phyloP scores from a whole-genome alignment of 1,140 invertebrate species.

The Zaprionus nigranus region DNA sequence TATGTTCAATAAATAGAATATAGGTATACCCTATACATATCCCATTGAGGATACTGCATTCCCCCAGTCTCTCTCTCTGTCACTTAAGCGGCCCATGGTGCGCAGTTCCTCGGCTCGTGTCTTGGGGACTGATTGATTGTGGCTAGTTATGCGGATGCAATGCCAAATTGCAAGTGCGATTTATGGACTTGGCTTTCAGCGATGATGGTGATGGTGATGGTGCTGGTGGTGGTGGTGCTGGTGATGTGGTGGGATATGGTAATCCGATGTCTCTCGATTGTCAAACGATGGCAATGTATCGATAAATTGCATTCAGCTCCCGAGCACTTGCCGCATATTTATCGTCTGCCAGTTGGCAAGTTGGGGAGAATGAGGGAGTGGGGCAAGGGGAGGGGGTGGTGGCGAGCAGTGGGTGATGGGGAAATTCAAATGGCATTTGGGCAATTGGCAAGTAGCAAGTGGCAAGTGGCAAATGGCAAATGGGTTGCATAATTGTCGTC shows the following conservation, averaged over 20 bases:
- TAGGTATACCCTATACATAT: no score
- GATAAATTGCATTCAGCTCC: conserved; percentile 44
- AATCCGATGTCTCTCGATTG: conserved; percentile 33
- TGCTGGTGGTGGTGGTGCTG: not conserved
- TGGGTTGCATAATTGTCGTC: conserved; percentile 68
- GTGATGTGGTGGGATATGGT: conserved; percentile 8
- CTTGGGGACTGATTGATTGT: conserved; percentile 8
- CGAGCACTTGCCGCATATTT: conserved; percentile 34
- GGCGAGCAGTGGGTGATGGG: not conserved
- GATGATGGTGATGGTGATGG: not conserved
- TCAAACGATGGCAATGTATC: conserved; percentile 41
- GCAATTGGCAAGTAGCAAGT: conserved; percentile 31
- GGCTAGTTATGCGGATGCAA: conserved; percentile 10
- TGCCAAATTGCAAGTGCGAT: not conserved
- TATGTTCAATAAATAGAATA: no score
- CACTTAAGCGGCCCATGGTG: not conserved
- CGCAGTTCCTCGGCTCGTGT: not conserved
- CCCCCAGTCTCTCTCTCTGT: no score
- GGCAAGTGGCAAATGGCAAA: conserved; percentile 55
- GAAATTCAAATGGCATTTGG: conserved; percentile 41
- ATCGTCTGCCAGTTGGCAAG: conserved; percentile 30
- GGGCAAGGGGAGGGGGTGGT: not conserved
- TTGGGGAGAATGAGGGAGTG: not conserved
- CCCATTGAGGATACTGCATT: no score
- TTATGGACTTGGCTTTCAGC: not conserved